Evolutionary conservation across 1,140 invertebrate species (phyloP), one percentile per base, ranked within the genome.

Genomic region (Tetragonula clypearis): DNA sequence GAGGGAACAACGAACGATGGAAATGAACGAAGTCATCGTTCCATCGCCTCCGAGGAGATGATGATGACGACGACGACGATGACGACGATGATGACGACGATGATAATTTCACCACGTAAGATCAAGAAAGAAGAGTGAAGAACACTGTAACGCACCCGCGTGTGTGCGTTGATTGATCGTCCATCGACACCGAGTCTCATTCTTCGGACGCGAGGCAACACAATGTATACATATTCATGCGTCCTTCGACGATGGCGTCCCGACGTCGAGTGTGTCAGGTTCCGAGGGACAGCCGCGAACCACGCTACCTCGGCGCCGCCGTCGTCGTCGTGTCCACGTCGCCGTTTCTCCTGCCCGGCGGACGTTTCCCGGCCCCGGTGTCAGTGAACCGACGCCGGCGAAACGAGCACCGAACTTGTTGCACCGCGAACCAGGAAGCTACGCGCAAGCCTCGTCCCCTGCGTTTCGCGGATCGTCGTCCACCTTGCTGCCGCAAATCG

Each of bases 171-270:
- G 14, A 21, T 8, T 74, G 76, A 71, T 35, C 41, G 78, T 80
- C 8, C 86, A 69, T 85, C 82, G 82, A 66, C 80, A 72, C 77
- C 62, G 30, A 49, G n/a, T 5, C 56, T 88, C 84, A 82, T 49
- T 49, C 41, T 79, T 87, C 65, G 81, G 21, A 15, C 23, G 55
- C 26, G 55, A 83, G 82, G 79, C 79, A 69, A 79, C 60, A 72
- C 66, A 82, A 81, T 19, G 85, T 90, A 88, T 94, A 92, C 93
- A 94, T 94, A 93, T 93, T 93, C 93, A 94, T 93, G 92, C 93
- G 94, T 95, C 94, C 93, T 95, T 94, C 93, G 92, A 90, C 93
- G 89, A 89, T 94, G 94, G 90, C 93, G 94, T 94, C 93, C 91
- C 91, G 91, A 92, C 94, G 92, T 92, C 92, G 93, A 95, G 93